phyloP scores from a whole-genome alignment of 2,888 invertebrate species.

The Zaprionus lineosus region DNA sequence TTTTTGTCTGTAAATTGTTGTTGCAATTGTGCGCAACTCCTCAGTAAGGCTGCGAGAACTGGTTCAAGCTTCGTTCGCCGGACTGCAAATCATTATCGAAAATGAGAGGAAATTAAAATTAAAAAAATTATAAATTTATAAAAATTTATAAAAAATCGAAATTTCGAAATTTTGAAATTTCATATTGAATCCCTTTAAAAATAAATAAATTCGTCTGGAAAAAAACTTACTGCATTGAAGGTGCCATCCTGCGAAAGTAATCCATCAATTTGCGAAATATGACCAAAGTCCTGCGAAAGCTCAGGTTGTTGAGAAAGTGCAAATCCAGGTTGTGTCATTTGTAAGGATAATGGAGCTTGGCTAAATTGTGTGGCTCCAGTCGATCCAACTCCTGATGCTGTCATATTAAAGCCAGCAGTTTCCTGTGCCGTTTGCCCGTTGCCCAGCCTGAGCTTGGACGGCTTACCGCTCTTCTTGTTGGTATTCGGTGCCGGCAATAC shows the following conservation, averaged over 20 bases:
- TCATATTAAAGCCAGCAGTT: too few relatives aligned
- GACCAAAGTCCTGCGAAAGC: constrained; percentile 82
- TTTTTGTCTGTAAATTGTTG: constrained; percentile 60
- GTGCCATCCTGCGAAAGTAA: constrained; percentile 92
- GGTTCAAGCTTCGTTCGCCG: constrained; percentile 81
- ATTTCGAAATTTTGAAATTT: background rate
- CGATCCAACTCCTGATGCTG: background rate
- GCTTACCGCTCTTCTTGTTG: constrained; percentile 25
- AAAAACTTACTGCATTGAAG: constrained; percentile 78
- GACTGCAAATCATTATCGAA: constrained; percentile 37
- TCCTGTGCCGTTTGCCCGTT: background rate
- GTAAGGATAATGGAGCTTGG: constrained; percentile 87
- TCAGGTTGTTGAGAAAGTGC: constrained; percentile 87
- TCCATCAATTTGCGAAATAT: constrained; percentile 94
- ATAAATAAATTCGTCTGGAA: too few relatives aligned
- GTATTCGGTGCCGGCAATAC: constrained; percentile 41
- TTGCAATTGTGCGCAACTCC: constrained; percentile 62
- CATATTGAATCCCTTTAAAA: too few relatives aligned
- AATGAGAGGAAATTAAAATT: background rate
- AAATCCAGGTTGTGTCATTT: constrained; percentile 87
- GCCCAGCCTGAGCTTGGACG: constrained; percentile 10
- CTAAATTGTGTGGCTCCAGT: constrained; percentile 85
- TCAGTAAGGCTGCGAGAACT: constrained; percentile 83
- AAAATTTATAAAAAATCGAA: background rate
- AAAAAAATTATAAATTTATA: background rate